Conservation (phyloP, 2,113 vertebrate genomes). For the Sebastes schlegelii region DNA sequence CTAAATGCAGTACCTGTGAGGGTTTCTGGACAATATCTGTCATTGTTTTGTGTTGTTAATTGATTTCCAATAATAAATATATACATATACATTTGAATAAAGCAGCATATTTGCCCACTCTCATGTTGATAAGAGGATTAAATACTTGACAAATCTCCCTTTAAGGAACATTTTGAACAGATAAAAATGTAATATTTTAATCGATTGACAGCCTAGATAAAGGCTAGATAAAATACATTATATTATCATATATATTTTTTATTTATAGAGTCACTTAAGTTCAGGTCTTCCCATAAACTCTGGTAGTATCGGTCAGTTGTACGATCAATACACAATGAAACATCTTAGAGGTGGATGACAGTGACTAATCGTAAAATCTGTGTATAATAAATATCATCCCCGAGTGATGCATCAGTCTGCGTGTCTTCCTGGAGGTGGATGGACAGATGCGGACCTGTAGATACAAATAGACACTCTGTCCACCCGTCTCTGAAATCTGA, state of each 20-base stretch:
- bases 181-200: no score
- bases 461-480: slow-evolving; percentile 29
- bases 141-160: no score
- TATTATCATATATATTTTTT: neutral
- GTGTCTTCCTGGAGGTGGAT: slow-evolving; percentile 41
- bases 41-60: no score
- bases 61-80: no score
- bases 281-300: neutral
- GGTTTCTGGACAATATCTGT: no score
- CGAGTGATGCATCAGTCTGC: slow-evolving; percentile 20
- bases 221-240: neutral
- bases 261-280: neutral
- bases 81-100: no score
- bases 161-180: no score
- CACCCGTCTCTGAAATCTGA: slow-evolving; percentile 55
- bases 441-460: slow-evolving; percentile 32
- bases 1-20: no score
- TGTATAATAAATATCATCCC: slow-evolving; percentile 6
- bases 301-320: neutral
- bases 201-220: no score
- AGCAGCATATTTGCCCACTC: no score
- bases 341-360: slow-evolving; percentile 4
- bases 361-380: neutral
- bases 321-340: neutral
- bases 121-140: no score